A percentile compares a stretch with the other conserved stretches of the same genome.
phyloP scores from a whole-genome alignment of 1,140 invertebrate genomes.

The Penaeus vannamei region DNA sequence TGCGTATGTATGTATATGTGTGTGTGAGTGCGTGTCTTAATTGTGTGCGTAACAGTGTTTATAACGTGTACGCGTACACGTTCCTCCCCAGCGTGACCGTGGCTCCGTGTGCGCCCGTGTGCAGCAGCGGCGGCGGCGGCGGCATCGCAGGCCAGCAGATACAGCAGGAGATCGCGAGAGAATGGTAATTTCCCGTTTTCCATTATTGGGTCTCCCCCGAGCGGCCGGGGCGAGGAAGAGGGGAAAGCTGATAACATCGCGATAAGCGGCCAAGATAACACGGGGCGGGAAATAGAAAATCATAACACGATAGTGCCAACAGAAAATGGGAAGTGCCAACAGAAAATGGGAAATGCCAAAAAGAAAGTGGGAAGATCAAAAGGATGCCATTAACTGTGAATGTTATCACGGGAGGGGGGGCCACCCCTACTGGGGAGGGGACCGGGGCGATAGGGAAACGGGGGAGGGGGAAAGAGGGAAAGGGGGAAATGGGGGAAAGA shows the following conservation, averaged over 20 bases:
- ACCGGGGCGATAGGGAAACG: background rate
- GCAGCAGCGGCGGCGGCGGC: background rate
- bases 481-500: background rate
- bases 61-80: too few relatives aligned
- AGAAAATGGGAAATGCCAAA: slow-evolving; percentile 35
- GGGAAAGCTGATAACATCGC: slow-evolving; percentile 32
- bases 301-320: slow-evolving; percentile 42
- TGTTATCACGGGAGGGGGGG: slow-evolving; percentile 1
- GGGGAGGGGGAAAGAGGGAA: background rate
- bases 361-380: slow-evolving; percentile 42
- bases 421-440: background rate
- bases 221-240: slow-evolving; percentile 1
- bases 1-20: too few relatives aligned
- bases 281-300: slow-evolving; percentile 43
- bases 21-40: too few relatives aligned
- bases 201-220: slow-evolving; percentile 44
- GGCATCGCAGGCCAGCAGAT: slow-evolving; percentile 17
- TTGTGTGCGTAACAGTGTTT: too few relatives aligned
- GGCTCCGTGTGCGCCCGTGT: background rate
- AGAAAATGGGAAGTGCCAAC: slow-evolving; percentile 11
- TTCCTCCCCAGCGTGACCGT: too few relatives aligned
- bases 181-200: slow-evolving; percentile 52
- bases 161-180: slow-evolving; percentile 42
- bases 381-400: slow-evolving; percentile 41
- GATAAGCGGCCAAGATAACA: slow-evolving; percentile 43